A percentile compares a stretch with the other conserved stretches of the same genome.
Conservation (phyloP, 2,888 invertebrate genomes). For the Allacma fusca region DNA sequence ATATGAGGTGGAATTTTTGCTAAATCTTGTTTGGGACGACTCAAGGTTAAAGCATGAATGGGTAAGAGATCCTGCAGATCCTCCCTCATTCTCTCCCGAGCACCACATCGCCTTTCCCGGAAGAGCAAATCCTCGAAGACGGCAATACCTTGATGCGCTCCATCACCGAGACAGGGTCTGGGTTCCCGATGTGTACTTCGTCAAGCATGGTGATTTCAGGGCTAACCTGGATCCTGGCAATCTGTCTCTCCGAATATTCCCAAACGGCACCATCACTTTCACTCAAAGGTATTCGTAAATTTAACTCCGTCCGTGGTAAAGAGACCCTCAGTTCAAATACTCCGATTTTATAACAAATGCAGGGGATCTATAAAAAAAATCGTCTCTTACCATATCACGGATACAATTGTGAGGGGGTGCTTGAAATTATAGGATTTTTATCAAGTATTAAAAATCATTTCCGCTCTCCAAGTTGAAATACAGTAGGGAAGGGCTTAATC, state of each 20-base stretch:
- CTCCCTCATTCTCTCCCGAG: slow-evolving; percentile 55
- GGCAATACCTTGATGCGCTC: slow-evolving; percentile 82
- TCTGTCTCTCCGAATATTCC: slow-evolving; percentile 89
- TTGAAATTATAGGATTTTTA: too few relatives aligned
- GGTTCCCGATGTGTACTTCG: slow-evolving; percentile 92
- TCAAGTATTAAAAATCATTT: too few relatives aligned
- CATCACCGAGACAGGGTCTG: slow-evolving; percentile 78
- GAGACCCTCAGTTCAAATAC: too few relatives aligned
- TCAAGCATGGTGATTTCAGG: slow-evolving; percentile 96
- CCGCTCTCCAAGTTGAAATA: too few relatives aligned
- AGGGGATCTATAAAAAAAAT: too few relatives aligned
- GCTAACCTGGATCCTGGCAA: slow-evolving; percentile 92
- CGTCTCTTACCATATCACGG: too few relatives aligned
- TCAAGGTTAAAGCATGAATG: slow-evolving; percentile 87
- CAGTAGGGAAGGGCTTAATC: too few relatives aligned
- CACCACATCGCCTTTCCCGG: slow-evolving; percentile 60
- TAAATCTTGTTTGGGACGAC: slow-evolving; percentile 94
- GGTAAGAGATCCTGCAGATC: slow-evolving; percentile 78
- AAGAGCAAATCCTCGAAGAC: slow-evolving; percentile 58
- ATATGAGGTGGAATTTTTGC: slow-evolving; percentile 94
- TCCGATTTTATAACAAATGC: too few relatives aligned
- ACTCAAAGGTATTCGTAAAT: slow-evolving; percentile 76
- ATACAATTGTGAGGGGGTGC: too few relatives aligned
- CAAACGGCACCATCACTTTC: slow-evolving; percentile 93
- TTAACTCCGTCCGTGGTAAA: too few relatives aligned